Conservation (phyloP, 2,797 vertebrate species). For the Ispidina lecontei region DNA sequence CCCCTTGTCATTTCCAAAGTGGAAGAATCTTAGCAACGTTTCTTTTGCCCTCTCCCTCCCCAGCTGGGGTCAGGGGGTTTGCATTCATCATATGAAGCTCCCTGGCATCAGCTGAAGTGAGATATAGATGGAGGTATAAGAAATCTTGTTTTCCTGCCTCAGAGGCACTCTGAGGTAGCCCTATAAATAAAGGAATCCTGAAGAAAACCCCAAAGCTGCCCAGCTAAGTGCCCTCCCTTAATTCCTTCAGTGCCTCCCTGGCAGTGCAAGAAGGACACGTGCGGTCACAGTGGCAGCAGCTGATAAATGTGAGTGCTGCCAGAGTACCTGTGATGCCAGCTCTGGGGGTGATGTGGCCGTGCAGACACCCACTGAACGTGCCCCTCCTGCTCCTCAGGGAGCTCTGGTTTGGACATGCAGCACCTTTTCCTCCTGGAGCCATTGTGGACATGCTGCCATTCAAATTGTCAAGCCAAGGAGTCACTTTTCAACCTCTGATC, state of each 20-base stretch:
- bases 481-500: constrained; percentile 27
- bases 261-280: background rate
- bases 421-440: background rate
- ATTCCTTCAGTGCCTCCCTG: background rate
- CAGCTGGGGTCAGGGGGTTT: background rate
- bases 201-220: background rate
- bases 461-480: background rate
- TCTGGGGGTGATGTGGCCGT: background rate
- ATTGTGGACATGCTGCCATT: background rate
- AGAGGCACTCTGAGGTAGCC: background rate
- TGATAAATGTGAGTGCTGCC: background rate
- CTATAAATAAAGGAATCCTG: background rate
- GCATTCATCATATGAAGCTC: background rate
- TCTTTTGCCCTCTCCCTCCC: background rate
- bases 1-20: background rate
- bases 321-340: background rate
- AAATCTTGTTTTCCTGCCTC: background rate
- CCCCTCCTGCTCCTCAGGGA: background rate
- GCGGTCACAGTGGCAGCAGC: background rate
- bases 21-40: background rate
- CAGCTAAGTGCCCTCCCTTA: background rate
- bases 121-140: background rate
- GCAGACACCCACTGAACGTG: rapidly evolving
- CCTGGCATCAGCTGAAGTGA: background rate
- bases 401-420: background rate